Base-by-base conservation (phyloP, 2,113 vertebrate genomes). In the Colius striatus region DNA sequence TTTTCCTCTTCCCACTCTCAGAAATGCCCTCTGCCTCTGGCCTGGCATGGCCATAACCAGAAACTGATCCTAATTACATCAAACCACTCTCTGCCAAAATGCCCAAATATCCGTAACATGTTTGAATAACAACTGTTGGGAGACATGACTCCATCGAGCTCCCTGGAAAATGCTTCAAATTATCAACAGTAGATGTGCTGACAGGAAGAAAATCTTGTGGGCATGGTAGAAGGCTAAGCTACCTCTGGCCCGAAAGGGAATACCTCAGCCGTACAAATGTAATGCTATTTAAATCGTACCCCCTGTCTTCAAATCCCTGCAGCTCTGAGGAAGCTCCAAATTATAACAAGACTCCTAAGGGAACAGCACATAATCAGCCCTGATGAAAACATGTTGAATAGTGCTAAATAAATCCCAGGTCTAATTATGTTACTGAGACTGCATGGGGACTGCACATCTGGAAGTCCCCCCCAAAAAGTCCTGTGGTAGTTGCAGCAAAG, bases 31-130 rank as follows among this genome's bases (percentile, higher is more conserved):
- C 90, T 97, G 97, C 97, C 96, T 97, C 92, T 94, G 96, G 96
- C 78, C 94, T 95, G 96, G 96, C 96, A 96, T 30, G 94, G 92
- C 95, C 96, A 92, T 95, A 97, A 97, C 96, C 96, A 96, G 97
- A 98, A 98, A 97, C 95, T 93, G 94, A 97, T 97, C 95, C 96
- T 97, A 97, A 98, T 97, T 97, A 93, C 88, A 95, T 97, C 94
- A 96, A 93, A 76, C 97, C 82, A 20, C 89, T 96, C 83, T 88
- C 95, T 97, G 96, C 97, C 97, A 96, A 96, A 97, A 96, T 95
- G 81, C 87, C 90, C 90, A 95, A 96, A 97, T 94, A 97, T 75
- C 92, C 65, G 22, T 97, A 96, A 94, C n/a, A 2, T 95, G 91
- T 96, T 97, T 89, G 92, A 97, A 93, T 94, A 97, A 92, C 90